These are phyloP conservation scores for Cirrhinus molitorella DNA, from an alignment of 2,797 vertebrate species.

Conservation along the genomic window DNA sequence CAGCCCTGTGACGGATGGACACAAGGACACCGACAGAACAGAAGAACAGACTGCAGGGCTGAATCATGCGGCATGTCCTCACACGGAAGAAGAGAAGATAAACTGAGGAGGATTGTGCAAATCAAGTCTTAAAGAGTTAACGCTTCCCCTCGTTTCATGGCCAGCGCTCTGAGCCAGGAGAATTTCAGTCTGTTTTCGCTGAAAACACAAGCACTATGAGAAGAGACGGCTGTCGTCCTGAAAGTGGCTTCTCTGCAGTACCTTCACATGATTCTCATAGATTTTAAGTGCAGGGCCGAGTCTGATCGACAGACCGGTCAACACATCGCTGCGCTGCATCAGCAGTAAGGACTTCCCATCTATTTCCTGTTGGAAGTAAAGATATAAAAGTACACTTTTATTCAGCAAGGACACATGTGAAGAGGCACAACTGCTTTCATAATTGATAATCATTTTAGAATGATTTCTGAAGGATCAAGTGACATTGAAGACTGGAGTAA, in stretches of 20 bases:
- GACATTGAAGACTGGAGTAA: background rate
- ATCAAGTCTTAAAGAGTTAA: slow-evolving; percentile 41
- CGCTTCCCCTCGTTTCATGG: background rate
- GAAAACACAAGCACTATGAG: slow-evolving; percentile 4
- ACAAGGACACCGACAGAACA: slow-evolving; percentile 5
- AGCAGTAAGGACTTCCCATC: slow-evolving; percentile 91
- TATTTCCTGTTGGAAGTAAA: slow-evolving; percentile 80
- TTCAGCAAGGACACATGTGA: background rate
- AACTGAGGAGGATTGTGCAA: slow-evolving; percentile 42
- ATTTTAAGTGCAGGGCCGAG: slow-evolving; percentile 93
- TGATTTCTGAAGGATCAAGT: background rate
- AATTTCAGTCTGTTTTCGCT: slow-evolving; percentile 37
- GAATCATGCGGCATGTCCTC: slow-evolving; percentile 31
- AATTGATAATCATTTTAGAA: background rate
- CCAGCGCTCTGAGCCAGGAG: background rate
- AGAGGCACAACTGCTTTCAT: background rate
- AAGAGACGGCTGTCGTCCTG: slow-evolving; percentile 83
- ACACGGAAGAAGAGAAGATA: slow-evolving; percentile 1
- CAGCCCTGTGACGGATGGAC: slow-evolving; percentile 2
- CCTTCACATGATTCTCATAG: slow-evolving; percentile 92
- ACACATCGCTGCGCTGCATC: slow-evolving; percentile 91
- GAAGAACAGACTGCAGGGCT: slow-evolving; percentile 21
- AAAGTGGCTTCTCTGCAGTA: slow-evolving; percentile 91
- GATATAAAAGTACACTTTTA: background rate
- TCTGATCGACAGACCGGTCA: slow-evolving; percentile 91